phyloP scores from a whole-genome alignment of 2,797 vertebrate genomes.

The Tinamus major region DNA sequence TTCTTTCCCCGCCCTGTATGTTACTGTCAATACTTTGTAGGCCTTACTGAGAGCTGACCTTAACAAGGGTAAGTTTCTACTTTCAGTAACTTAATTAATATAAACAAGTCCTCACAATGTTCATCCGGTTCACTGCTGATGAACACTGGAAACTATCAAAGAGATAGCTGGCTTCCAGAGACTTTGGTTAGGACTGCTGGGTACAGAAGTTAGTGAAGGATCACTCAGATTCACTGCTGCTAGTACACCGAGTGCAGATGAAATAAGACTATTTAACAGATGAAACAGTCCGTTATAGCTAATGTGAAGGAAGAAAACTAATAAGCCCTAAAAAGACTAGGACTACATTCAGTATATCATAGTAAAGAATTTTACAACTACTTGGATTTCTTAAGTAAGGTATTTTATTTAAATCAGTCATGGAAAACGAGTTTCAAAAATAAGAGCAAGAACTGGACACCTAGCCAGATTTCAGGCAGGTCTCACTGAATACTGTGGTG shows the following conservation, averaged over 20 bases:
- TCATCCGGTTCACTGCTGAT: background rate
- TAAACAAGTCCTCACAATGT: background rate
- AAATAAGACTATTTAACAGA: background rate
- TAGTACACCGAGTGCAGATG: background rate
- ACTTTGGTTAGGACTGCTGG: background rate
- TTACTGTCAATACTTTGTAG: background rate
- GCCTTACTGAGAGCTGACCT: background rate
- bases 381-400: background rate
- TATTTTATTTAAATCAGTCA: background rate
- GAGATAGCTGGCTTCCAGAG: background rate
- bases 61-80: background rate
- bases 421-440: background rate
- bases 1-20: background rate
- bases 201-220: background rate
- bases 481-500: background rate
- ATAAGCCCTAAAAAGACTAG: background rate
- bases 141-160: too few relatives aligned
- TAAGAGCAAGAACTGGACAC: background rate
- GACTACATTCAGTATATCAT: background rate
- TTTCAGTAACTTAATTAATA: background rate
- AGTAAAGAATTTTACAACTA: background rate
- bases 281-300: background rate
- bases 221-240: background rate
- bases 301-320: background rate
- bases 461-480: background rate